A percentile compares a stretch with the other conserved stretches of the same genome.
phyloP scores from a whole-genome alignment of 2,888 invertebrate species.

The Gerris lacustris region DNA sequence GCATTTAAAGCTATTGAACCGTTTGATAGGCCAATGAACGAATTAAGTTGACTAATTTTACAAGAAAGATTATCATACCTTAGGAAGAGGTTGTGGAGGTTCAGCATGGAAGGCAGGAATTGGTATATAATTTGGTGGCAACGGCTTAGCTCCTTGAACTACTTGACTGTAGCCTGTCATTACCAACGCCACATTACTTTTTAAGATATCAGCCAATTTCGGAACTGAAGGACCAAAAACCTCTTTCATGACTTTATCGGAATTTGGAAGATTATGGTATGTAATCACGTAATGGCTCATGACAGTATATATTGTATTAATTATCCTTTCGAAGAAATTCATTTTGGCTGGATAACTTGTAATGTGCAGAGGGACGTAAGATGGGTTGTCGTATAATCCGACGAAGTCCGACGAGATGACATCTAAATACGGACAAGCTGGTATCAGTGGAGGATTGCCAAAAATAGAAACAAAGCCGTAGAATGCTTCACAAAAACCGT shows the following conservation, averaged over 20 bases:
- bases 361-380: background rate
- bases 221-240: background rate
- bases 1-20: too few relatives aligned
- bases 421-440: constrained; percentile 4
- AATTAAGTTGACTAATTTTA: too few relatives aligned
- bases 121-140: background rate
- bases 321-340: background rate
- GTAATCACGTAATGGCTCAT: background rate
- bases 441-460: background rate
- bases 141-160: background rate
- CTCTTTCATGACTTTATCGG: background rate
- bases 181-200: background rate
- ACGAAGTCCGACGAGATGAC: background rate
- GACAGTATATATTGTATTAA: background rate
- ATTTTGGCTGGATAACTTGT: background rate
- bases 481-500: background rate
- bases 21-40: too few relatives aligned
- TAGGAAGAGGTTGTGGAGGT: background rate
- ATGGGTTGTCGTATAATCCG: constrained; percentile 2
- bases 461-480: background rate
- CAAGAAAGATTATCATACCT: background rate
- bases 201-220: background rate
- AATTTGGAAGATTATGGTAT: background rate
- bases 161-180: background rate
- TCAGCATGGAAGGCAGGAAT: background rate